Evolutionary conservation across 2,113 vertebrate genomes (phyloP), one percentile per base, ranked within the genome.

Genomic region (Crypturellus undulatus): DNA sequence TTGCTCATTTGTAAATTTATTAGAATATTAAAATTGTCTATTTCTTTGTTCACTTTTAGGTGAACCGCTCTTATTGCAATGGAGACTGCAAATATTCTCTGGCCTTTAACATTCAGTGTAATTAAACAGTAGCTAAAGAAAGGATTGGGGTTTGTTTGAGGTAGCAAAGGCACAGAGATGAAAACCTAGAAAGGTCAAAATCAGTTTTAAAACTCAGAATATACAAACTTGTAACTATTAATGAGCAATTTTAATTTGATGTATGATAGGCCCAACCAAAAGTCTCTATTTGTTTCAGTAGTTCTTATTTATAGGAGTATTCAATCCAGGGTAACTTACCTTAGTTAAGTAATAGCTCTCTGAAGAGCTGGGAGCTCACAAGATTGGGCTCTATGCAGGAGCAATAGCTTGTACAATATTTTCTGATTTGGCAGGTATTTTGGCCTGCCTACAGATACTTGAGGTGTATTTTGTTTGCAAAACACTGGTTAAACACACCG

Each of bases 161-260:
- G 4, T 32, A 73, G 14, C 36, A 87, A 91, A 96, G 73, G 10
- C 21, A 56, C 7, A 42, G 42, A 12, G 6, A 73, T 79, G 73
- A 94, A 84, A 81, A 71, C 4, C 20, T 1, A 67, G 42, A 38
- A 34, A 91, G 67, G 65, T 59, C 24, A 88, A 88, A 93, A 64
- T 58, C 19, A 56, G 32, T 30, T 75, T 82, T 87, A 73, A 77
- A 87, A 70, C 6, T 89, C 79, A 85, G 65, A 95, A 71, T 78
- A 59, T 10, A 63, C 17, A 90, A 62, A 7, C 84, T 30, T 63
- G 12, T 49, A 70, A 65, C 24, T 4, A 36, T 47, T 79, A 25
- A 24, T 88, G 13, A 28, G 36, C 47, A 79, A 69, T 78, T 43
- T 6, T 36, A 72, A 51, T 81, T 89, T 88, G 72, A 69, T 36